Evolutionary conservation across 2,113 vertebrate species (phyloP), one percentile per base, ranked within the genome.

Genomic region (Rhinolophus ferrumequinum): DNA sequence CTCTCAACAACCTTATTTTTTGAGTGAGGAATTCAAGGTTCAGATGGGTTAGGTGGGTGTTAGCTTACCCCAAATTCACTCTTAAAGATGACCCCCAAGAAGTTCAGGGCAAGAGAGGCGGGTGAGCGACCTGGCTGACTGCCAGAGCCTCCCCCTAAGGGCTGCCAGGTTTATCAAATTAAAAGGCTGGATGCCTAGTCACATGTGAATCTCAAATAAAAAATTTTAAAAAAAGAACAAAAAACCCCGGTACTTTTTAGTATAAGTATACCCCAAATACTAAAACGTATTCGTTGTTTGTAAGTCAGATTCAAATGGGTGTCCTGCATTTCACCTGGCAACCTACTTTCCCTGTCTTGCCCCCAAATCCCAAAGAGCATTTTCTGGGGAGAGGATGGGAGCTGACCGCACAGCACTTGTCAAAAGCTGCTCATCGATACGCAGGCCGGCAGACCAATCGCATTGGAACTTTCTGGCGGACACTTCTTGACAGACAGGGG

Each of bases 391-490:
- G 10, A 12, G 47, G 47, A 50, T 2, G 13, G 47, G 47, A 50
- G 47, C 9, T 50, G 47, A 13, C 47, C 47, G 47, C 47, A 50
- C 47, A 3, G 47, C 47, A 13, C 47, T 50, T 50, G 47, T 50
- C 11, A 50, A 50, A 10, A 50, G 52, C 52, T 16, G 52, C 52
- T 16, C 52, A 15, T 18, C 16, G 5, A 16, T 54, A 15, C 52
- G 52, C 52, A 6, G 16, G 58, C 21, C 3, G 12, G n/a, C 85
- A 28, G 35, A 8, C 44, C 80, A 11, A 2, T 14, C 5, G 6
- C 16, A 12, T 5, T 10, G 28, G 12, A 56, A 47, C 5, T 12
- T 15, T 4, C 38, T 11, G 18, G 15, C 33, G 0, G 9, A n/a
- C 2, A 0, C 18, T 41, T 24, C 41, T 16, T 4, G 26, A 38